These are phyloP conservation scores for Pogoniulus pusillus DNA, from an alignment of 2,797 vertebrate species.

Conservation along the genomic window DNA sequence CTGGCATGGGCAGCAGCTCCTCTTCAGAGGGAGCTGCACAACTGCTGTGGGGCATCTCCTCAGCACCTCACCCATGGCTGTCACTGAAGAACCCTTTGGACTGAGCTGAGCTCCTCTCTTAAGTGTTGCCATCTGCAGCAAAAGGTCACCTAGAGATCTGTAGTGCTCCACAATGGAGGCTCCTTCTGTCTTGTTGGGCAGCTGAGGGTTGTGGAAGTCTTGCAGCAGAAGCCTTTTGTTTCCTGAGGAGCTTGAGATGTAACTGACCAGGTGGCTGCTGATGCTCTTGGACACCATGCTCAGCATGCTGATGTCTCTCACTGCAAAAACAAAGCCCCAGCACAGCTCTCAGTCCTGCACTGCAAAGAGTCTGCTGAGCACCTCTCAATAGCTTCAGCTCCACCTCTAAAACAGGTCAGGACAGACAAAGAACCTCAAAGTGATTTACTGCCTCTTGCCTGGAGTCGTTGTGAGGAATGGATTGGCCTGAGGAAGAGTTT, in stretches of 20 bases:
- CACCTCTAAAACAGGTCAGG: neutral
- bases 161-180: slow-evolving; percentile 77
- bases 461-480: neutral
- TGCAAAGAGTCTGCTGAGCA: neutral
- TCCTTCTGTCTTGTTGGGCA: slow-evolving; percentile 33
- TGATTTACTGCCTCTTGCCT: neutral
- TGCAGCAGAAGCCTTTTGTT: slow-evolving; percentile 80
- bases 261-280: slow-evolving; percentile 73
- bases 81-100: neutral
- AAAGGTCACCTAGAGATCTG: slow-evolving; percentile 83
- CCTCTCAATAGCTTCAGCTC: neutral
- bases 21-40: neutral
- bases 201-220: slow-evolving; percentile 76
- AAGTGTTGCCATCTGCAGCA: slow-evolving; percentile 32
- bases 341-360: neutral
- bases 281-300: slow-evolving; percentile 89
- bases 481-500: neutral
- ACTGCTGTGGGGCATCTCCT: neutral
- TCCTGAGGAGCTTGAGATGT: slow-evolving; percentile 83
- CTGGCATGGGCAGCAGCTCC: neutral
- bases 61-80: neutral
- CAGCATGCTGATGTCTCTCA: slow-evolving; percentile 85
- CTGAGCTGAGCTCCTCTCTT: neutral
- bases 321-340: slow-evolving; percentile 75
- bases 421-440: neutral